Evolutionary conservation across 2,113 vertebrate genomes (phyloP), one percentile per base, ranked within the genome.

Genomic region (Sylvietta virens): DNA sequence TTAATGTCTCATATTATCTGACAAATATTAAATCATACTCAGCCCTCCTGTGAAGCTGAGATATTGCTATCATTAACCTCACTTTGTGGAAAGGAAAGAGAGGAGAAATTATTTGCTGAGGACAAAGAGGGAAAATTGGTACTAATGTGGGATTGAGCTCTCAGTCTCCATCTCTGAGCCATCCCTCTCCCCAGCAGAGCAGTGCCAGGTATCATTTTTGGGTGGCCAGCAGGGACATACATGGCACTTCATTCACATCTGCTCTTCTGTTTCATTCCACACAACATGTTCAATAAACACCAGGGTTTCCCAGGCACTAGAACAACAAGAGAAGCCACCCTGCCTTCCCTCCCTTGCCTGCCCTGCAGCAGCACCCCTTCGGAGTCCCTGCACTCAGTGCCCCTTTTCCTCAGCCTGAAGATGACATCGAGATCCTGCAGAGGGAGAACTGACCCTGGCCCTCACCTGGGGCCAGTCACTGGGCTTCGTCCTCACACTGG

Each of bases 351-450:
- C n/a, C 60, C 17, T 8, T 33, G 22, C 60, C 67, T 45, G 51
- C 33, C 24, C 54, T n/a, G n/a, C 39, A 60, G 56, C 33, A 23
- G 22, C 2, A 0, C 2, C 21, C 31, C 37, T 40, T 16, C 22
- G 27, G 5, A 24, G 17, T 5, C 17, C 11, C 79, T n/a, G 14
- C 50, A 7, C 8, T 13, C 8, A 0, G 19, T 7, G 22, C 6
- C 40, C 19, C 13, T 42, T 65, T 20, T 39, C 54, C 30, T 15
- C 69, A 61, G 21, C 44, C 57, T 24, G 15, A 37, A 26, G 37
- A 28, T 0, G 1, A 10, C 1, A 1, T 21, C 33, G 0, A 10
- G 26, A 7, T 27, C 24, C 21, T 51, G 37, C 1, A 3, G 20
- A 31, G 67, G 4, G 1, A 33, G 37, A 33, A 7, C 0, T 2